Base-by-base conservation (phyloP, 2,888 invertebrate species). In the Drosophila pseudotalamancana region DNA sequence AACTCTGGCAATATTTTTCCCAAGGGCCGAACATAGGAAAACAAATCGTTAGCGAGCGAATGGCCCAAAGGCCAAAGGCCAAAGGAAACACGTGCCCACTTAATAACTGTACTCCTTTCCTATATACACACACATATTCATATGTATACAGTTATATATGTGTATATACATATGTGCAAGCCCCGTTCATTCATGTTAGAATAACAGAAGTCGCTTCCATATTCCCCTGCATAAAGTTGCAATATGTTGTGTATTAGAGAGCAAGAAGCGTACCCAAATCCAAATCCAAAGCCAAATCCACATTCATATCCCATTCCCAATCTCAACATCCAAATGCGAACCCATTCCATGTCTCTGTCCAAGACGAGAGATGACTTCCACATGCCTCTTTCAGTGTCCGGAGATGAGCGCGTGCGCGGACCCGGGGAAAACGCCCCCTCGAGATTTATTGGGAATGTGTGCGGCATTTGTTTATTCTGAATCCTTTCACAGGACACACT, bases 211-310 rank as follows among this genome's bases (percentile, higher is more conserved):
- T 37, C 72, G 59, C 19, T 27, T 37, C 46, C 18, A 31, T 37
- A 62, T 71, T 65, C 62, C 76, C 60, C 60, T 63, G 34, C 84
- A 86, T 60, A 73, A 87, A 85, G 72, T 64, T 85, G 46, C 85
- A 88, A 88, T 89, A 86, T 89, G 88, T 89, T 86, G 71, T 69
- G 88, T 60, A 87, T 87, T 88, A 88, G 62, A 43, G 40, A 16
- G 14, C 23, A 25, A 16, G 32, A 16, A 32, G 21, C 12, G 12
- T 18, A 29, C 27, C 31, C 29, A 45, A 14, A 42, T 27, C 23
- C 56, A 42, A 37, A 39, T 14, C 42, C 48, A 64, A 27, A 9
- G 21, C 42, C 51, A 55, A 37, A 34, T 31, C 51, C 43, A n/a
- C n/a, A n/a, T n/a, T n/a, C n/a, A n/a, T n/a, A n/a, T n/a, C n/a